Percentiles rank a stretch among this genome's conserved stretches.
These are phyloP conservation scores for Helicolenus hilgendorfi DNA, from an alignment of 2,797 vertebrate genomes.

Conservation along the genomic window DNA sequence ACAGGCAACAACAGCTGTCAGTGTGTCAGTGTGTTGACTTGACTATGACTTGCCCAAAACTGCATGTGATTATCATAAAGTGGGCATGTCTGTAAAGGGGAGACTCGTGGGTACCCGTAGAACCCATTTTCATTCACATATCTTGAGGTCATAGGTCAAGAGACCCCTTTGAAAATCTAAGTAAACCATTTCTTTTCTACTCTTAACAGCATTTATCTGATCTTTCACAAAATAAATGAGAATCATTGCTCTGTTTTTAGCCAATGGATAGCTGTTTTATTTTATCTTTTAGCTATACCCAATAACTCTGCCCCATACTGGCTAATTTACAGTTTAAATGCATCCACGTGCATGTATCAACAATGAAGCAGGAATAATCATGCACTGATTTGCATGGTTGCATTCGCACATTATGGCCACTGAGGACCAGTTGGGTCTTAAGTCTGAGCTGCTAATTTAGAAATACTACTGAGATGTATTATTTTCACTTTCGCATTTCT, in stretches of 20 bases:
- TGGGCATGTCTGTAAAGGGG: no score
- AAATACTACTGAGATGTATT: constrained; percentile 32
- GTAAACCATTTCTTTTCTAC: background rate
- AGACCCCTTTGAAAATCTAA: no score
- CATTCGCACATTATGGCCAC: background rate
- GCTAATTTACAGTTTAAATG: constrained; percentile 57
- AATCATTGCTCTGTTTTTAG: background rate
- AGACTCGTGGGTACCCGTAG: no score
- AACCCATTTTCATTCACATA: no score
- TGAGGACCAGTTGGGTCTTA: background rate
- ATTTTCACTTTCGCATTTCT: constrained; percentile 19
- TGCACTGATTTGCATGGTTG: constrained; percentile 19
- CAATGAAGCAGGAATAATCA: constrained; percentile 41
- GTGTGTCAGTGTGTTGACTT: no score
- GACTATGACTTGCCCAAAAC: no score
- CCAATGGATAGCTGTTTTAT: background rate
- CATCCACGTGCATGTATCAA: constrained; percentile 20
- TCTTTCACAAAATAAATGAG: background rate
- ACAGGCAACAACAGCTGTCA: no score
- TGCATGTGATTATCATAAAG: no score
- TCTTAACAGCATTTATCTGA: background rate
- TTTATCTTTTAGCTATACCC: background rate
- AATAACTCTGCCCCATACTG: background rate
- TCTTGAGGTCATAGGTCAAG: no score
- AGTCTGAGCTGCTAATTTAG: constrained; percentile 13